These are phyloP conservation scores for Drosophila affinis DNA, from an alignment of 2,888 invertebrate species.

Conservation along the genomic window DNA sequence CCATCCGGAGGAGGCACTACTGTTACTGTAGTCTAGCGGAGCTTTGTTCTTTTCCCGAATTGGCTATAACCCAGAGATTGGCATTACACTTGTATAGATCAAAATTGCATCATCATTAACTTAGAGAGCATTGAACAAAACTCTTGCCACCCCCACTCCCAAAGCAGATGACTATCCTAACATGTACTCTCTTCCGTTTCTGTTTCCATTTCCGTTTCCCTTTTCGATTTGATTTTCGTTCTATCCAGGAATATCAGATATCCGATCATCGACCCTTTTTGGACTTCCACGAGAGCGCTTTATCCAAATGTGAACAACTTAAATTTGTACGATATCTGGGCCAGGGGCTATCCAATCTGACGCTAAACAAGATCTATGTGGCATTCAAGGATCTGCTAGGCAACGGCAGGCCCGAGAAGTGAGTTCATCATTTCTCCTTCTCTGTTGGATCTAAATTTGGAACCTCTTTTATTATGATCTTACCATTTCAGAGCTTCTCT, in stretches of 20 bases:
- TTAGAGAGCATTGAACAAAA: constrained; percentile 67
- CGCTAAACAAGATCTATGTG: constrained; percentile 83
- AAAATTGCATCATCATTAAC: constrained; percentile 66
- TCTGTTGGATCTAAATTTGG: neutral
- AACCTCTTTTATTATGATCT: neutral
- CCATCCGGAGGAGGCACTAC: constrained; percentile 27
- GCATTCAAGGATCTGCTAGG: constrained; percentile 83
- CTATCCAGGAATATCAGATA: constrained; percentile 82
- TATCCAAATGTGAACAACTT: constrained; percentile 83
- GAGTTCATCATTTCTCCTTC: constrained; percentile 35
- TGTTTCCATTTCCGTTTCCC: constrained; percentile 8
- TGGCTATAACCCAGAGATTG: constrained; percentile 48
- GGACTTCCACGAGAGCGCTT: constrained; percentile 84
- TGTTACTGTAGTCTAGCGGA: constrained; percentile 52
- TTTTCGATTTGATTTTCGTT: constrained; percentile 7
- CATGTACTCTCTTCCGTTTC: constrained; percentile 6
- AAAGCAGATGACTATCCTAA: constrained; percentile 3
- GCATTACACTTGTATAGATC: constrained; percentile 28
- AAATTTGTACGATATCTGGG: constrained; percentile 84
- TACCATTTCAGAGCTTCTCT: constrained; percentile 69
- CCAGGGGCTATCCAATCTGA: constrained; percentile 83
- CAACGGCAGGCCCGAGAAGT: constrained; percentile 82
- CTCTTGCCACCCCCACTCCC: constrained; percentile 55
- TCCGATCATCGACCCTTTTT: constrained; percentile 84
- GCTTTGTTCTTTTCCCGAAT: constrained; percentile 68